These are phyloP conservation scores for Loripinus fragilis DNA, from an alignment of 2,888 invertebrate species.

Conservation along the genomic window DNA sequence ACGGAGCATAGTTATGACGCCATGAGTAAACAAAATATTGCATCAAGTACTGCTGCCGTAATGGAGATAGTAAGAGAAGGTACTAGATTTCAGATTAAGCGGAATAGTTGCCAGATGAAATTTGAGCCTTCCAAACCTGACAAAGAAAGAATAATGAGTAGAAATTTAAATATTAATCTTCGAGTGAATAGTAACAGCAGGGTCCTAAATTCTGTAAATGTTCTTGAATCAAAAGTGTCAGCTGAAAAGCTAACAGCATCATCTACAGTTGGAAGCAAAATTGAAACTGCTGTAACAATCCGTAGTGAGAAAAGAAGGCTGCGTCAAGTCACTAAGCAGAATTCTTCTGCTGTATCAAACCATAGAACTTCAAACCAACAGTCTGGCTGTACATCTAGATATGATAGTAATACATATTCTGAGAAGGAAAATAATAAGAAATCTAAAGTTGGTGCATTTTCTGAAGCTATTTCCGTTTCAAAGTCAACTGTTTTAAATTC, in stretches of 20 bases:
- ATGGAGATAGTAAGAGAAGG: background rate
- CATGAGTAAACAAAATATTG: background rate
- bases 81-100: background rate
- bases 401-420: too few relatives aligned
- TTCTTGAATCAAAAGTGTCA: conserved; percentile 6
- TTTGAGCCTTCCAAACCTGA: background rate
- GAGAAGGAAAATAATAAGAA: too few relatives aligned
- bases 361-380: too few relatives aligned
- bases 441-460: too few relatives aligned
- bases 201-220: conserved; percentile 3
- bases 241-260: background rate
- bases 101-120: background rate
- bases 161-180: too few relatives aligned
- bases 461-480: too few relatives aligned
- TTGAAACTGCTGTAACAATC: conserved; percentile 53
- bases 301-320: conserved; percentile 46
- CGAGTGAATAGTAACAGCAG: background rate
- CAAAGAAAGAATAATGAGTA: background rate
- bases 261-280: conserved; percentile 33
- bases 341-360: background rate
- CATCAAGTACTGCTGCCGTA: background rate
- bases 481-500: too few relatives aligned
- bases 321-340: conserved; percentile 10
- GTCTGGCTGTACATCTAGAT: too few relatives aligned
- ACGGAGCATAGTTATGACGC: background rate